Base-by-base conservation (phyloP, 2,888 invertebrate species). In the Dryobota labecula region DNA sequence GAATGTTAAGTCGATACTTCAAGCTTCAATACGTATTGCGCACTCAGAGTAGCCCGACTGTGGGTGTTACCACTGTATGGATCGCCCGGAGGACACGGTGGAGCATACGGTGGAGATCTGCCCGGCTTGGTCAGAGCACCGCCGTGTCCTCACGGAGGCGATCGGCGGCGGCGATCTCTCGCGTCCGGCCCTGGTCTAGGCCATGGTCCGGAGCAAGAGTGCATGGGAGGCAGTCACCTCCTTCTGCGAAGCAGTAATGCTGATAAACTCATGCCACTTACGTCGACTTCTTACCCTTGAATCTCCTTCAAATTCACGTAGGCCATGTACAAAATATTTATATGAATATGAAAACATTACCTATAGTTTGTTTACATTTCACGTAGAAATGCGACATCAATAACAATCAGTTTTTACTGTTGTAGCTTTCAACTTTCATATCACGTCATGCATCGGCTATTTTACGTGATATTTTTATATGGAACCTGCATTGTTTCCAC, bases 371-470 rank as follows among this genome's bases (percentile, higher is more conserved):
- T 18, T 78, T 78, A 49, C 78, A 61, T 56, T 51, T 61, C 78
- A 75, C 74, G 78, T 71, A 27, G 36, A 33, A 27, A 24, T 49
- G 20, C 3, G 47, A 49, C 49, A 77, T 56, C 24, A 47, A 70
- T 49, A 49, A 61, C 60, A 56, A 70, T 60, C 60, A 69, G 60
- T 24, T 78, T 77, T 77, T 70, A 78, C 38, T 51, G 56, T 51
- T 49, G 18, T 30, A 56, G 20, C 56, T 27, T 1, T 11, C 13
- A 9, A n/a, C 13, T 6, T 13, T 47, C 24, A n/a, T 15, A 27
- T 41, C 24, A 51, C 30, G 67, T 66, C 15, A 41, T 45, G 51
- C 51, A 43, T 43, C 6, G 20, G n/a, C 8, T 5, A 30, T 64
- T 43, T 53, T 38, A 38, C 9, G 20, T 43, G 43, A 58, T 38